These are phyloP conservation scores for Turdus rufiventris DNA, from an alignment of 2,113 vertebrate genomes.

Conservation along the genomic window DNA sequence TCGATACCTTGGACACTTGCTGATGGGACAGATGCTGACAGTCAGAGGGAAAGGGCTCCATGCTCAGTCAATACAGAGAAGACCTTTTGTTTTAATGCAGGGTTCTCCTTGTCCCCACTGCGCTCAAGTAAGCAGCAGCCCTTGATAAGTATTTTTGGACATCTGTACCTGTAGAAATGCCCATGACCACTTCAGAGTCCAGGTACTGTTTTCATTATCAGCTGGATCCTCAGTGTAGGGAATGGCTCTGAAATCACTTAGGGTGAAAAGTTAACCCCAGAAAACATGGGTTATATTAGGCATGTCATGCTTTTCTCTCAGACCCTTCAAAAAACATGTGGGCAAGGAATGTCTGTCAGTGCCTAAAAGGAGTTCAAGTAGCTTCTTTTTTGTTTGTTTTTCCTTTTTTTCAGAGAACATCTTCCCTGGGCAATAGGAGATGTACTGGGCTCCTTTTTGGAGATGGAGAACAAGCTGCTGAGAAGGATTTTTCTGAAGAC, in stretches of 20 bases:
- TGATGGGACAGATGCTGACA: neutral
- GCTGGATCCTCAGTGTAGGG: neutral
- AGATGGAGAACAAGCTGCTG: neutral
- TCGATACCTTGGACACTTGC: fast-evolving
- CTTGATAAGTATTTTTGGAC: neutral
- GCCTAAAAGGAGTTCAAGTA: neutral
- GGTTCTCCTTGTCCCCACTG: neutral
- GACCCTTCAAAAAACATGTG: neutral
- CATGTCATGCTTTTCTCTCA: neutral
- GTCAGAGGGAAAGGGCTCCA: neutral
- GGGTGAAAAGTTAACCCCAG: neutral
- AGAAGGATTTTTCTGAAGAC: neutral
- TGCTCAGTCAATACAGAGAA: neutral
- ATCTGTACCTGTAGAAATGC: neutral
- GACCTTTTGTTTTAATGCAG: neutral
- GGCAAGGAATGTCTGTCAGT: neutral
- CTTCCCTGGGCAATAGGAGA: neutral
- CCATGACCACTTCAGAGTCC: neutral
- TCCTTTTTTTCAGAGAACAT: neutral
- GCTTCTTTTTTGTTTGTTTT: neutral
- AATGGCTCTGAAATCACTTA: neutral
- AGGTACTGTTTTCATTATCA: neutral
- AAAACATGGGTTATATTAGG: neutral
- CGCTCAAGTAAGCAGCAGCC: neutral
- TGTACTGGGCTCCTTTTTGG: neutral